Evolutionary conservation across 2,888 invertebrate genomes (phyloP), one percentile per base, ranked within the genome.

Genomic region (Cataglyphis cursor): DNA sequence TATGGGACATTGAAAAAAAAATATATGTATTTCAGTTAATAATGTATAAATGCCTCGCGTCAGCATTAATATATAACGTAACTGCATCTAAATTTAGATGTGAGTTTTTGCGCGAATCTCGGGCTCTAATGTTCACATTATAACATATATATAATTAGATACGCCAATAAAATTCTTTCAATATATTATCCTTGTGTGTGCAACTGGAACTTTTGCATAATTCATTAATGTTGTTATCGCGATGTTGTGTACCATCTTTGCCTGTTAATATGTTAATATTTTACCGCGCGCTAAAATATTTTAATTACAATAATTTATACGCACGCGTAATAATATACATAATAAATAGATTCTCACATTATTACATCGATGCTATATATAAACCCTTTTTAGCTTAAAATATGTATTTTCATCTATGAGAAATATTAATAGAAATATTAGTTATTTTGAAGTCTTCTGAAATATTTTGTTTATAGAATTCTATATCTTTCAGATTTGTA

Each of bases 201-300:
- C 76, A 24, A 57, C 31, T 21, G 9, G 15, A 21, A 35, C 6
- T 35, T 15, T 18, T 5, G 54, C 68, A 28, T 54, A 28, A 76
- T 68, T 76, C 28, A 68, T 76, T 68, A 76, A 76, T 54, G 35
- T 15, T 48, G 65, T 76, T 76, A 66, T 76, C 76, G 68, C 68
- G 51, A 66, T 4, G 15, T 44, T 44, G 12, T 15, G 44, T 44
- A 44, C 21, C 24, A 54, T 68, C 54, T 54, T 48, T 28, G 24
- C 38, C 54, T 66, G 66, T 66, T 76, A 76, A 24, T 24, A 44
- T 41, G n/a, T 28, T 28, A 28, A 28, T 28, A 24, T 78, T 31
- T 57, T 72, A 72, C 51, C 8, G 24, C 21, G 57, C 61, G n/a
- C 31, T 65, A 41, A 65, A 62, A 76, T 31, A 24, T 57, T 18